Base-by-base conservation (phyloP, 2,888 invertebrate genomes). In the Tipula lateralis region DNA sequence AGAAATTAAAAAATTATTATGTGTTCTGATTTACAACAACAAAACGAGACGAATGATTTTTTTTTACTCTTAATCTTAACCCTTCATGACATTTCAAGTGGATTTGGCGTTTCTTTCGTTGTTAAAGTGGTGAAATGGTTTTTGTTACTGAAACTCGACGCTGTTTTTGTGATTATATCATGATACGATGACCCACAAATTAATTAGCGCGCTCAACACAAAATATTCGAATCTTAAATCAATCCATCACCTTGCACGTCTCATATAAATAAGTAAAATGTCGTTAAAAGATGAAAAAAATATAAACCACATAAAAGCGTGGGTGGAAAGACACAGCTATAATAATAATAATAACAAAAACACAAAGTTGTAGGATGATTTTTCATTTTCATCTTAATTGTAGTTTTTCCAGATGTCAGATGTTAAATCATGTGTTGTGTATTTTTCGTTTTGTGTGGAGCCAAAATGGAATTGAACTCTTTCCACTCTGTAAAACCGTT, bases 1-100 rank as follows among this genome's bases (percentile, higher is more conserved):
- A 66, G 66, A 66, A 66, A 66, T 66, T 66, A 66, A 66, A 66
- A 66, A 66, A 66, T 66, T 66, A 66, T 66, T 66, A 66, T 66
- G 66, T 66, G 66, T 66, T 66, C 66, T 66, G 66, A 66, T 66
- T 66, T 66, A 66, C 24, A 66, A 24, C 66, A 66, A 66, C 66
- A 66, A 66, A 66, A 9, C 24, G 66, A 66, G 66, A 24, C 66
- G 66, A 66, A 66, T 66, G 66, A 24, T 66, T 24, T 66, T 12
- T 2, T 19, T 24, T 66, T 66, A n/a, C n/a, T n/a, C n/a, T n/a
- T n/a, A n/a, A n/a, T 66, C 12, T 24, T 66, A 66, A 66, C 66
- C 66, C 66, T 66, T 66, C 66, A 66, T 66, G 66, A 66, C 66
- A 66, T 66, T 66, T 66, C 66, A 66, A 66, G 66, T 66, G 66